Conservation (phyloP, 2,888 invertebrate species). For the Pycnomerus fuliginosus region DNA sequence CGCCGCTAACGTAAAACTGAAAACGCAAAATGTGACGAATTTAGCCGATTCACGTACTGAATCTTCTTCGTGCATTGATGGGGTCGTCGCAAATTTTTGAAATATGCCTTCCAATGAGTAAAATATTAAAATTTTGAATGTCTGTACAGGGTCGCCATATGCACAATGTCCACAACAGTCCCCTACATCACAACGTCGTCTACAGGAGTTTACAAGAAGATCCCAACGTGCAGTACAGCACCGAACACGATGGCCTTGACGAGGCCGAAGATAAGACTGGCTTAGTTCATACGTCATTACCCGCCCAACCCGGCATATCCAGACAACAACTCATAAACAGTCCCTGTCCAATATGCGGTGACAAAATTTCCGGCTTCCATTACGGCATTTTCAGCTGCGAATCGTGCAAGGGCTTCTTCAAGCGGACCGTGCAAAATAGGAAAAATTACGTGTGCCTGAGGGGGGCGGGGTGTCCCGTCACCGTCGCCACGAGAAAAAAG, state of each 20-base stretch:
- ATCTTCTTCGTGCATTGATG: too few species aligned
- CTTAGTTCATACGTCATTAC: slow-evolving; percentile 54
- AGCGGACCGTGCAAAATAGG: slow-evolving; percentile 96
- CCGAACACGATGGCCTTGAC: slow-evolving; percentile 49
- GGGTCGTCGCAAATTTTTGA: too few species aligned
- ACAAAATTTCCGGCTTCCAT: slow-evolving; percentile 95
- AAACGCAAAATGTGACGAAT: too few species aligned
- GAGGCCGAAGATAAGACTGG: slow-evolving; percentile 56
- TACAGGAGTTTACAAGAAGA: slow-evolving; percentile 58
- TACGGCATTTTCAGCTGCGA: slow-evolving; percentile 98
- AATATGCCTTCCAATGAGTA: too few species aligned
- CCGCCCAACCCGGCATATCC: slow-evolving; percentile 76
- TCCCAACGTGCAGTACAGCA: slow-evolving; percentile 37
- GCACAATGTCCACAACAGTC: slow-evolving; percentile 54
- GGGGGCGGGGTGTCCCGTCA: slow-evolving; percentile 89
- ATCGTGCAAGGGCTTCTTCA: slow-evolving; percentile 97
- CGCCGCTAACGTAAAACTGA: too few species aligned
- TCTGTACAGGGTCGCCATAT: slow-evolving; percentile 56
- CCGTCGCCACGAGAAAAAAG: slow-evolving; percentile 91
- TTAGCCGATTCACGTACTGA: too few species aligned
- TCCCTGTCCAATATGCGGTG: slow-evolving; percentile 93
- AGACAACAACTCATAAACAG: slow-evolving; percentile 88
- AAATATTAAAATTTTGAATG: too few species aligned
- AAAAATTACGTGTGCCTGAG: slow-evolving; percentile 94
- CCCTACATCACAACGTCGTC: slow-evolving; percentile 58